Base-by-base conservation (phyloP, 1,140 invertebrate species). In the Drosophila kepulauana region DNA sequence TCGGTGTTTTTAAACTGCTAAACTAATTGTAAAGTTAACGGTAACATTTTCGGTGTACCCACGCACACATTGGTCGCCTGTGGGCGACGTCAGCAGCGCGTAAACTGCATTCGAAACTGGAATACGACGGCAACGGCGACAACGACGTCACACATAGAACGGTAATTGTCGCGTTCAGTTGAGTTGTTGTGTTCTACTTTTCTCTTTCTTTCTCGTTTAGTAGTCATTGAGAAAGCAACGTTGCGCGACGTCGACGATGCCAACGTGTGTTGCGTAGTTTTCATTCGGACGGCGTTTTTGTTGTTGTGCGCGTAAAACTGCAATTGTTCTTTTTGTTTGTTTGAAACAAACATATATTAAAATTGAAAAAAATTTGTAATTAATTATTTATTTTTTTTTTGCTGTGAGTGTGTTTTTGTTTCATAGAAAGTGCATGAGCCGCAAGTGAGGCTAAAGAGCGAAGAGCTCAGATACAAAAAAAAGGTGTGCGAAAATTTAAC, bases 191-290 rank as follows among this genome's bases (percentile, higher is more conserved):
- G 57, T 73, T 74, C 64, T 77, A 66, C 63, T 49, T 77, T 77
- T 62, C 70, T 63, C 58, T 49, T 52, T 38, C 35, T 38, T 38
- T 38, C 35, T 10, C 56, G 65, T 51, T 59, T 58, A 78, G 71
- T 78, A 52, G 56, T 70, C 76, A 80, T 79, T 80, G 71, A 78
- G 76, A 75, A 80, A 56, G 65, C 70, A 80, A 80, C 75, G 72
- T 69, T 62, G 71, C 78, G 76, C 46, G 56, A 69, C 66, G 41
- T 43, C 46, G 56, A 69, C 66, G 56, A 64, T 61, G 41, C n/a
- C 46, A 49, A 69, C 66, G 71, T 73, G 70, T 56, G 63, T 63
- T 48, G 57, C 66, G 70, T 65, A 69, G 59, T 65, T 68, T 52
- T 62, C 35, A 38, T 10, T 38, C 57, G 54, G 54, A 30, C 43